Conservation (phyloP, 2,797 vertebrate species). For the Epinephelus malabaricus region DNA sequence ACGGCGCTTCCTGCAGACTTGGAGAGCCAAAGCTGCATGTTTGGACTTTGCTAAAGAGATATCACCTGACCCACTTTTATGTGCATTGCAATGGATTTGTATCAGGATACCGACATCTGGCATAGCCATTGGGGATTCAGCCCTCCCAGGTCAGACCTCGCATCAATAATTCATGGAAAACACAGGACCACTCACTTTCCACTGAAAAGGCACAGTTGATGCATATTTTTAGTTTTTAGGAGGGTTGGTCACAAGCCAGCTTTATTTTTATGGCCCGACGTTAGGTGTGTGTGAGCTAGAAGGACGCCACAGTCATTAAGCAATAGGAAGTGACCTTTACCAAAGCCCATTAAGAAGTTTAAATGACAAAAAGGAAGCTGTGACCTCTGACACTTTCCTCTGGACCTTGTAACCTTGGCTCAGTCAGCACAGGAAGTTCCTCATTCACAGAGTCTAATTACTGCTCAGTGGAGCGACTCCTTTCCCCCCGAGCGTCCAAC, state of each 20-base stretch:
- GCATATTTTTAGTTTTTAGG: neutral
- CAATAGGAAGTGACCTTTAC: conserved; percentile 68
- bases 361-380: conserved; percentile 68
- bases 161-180: conserved; percentile 31
- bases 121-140: conserved; percentile 41
- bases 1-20: neutral
- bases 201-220: neutral
- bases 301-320: conserved; percentile 34
- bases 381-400: conserved; percentile 69
- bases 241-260: neutral
- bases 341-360: conserved; percentile 54
- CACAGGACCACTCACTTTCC: conserved; percentile 6
- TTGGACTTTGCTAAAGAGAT: conserved; percentile 34
- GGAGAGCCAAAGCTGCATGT: conserved; percentile 33
- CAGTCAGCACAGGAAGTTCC: conserved; percentile 77
- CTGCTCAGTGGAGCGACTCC: conserved; percentile 56
- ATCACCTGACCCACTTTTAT: conserved; percentile 57
- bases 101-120: conserved; percentile 66
- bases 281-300: conserved; percentile 21
- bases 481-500: conserved; percentile 32
- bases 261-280: neutral
- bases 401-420: conserved; percentile 64
- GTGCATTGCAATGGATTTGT: conserved; percentile 49
- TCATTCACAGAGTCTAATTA: conserved; percentile 64
- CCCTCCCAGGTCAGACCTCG: conserved; percentile 26